Conservation (phyloP, 2,888 invertebrate genomes). For the Cataglyphis livida region DNA sequence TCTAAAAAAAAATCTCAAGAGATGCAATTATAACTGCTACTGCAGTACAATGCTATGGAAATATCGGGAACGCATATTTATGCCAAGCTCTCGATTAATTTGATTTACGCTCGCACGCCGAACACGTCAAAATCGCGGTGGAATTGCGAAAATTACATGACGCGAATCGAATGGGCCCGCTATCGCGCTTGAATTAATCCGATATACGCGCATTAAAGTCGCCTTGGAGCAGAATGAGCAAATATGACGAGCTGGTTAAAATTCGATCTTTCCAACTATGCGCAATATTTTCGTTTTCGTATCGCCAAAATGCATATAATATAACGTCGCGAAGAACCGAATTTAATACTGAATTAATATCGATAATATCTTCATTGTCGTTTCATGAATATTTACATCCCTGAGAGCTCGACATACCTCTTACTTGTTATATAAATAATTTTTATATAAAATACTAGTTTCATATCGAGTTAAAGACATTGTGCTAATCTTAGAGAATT, state of each 20-base stretch:
- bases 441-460: conserved; percentile 1
- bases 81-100: conserved; percentile 3
- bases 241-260: conserved; percentile 18
- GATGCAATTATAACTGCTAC: not conserved
- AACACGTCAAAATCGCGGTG: conserved; percentile 1
- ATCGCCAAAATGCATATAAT: conserved; percentile 27
- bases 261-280: conserved; percentile 37
- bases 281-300: conserved; percentile 24
- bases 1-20: conserved; percentile 11
- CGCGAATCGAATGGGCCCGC: conserved; percentile 27
- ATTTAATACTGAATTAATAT: conserved; percentile 40
- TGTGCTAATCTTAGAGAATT: not conserved
- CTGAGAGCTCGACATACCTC: not conserved
- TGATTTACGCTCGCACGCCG: conserved; percentile 4
- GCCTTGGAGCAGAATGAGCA: conserved; percentile 1
- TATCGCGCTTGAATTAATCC: conserved; percentile 41
- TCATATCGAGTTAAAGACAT: not conserved
- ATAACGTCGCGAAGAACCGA: conserved; percentile 27
- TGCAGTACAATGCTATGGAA: not conserved
- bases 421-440: not conserved
- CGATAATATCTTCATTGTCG: conserved; percentile 26
- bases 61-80: not conserved
- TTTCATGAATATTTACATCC: conserved; percentile 13
- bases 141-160: conserved; percentile 23
- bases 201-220: conserved; percentile 41